Conservation (phyloP, 2,888 invertebrate species). For the Drosophila rellima region DNA sequence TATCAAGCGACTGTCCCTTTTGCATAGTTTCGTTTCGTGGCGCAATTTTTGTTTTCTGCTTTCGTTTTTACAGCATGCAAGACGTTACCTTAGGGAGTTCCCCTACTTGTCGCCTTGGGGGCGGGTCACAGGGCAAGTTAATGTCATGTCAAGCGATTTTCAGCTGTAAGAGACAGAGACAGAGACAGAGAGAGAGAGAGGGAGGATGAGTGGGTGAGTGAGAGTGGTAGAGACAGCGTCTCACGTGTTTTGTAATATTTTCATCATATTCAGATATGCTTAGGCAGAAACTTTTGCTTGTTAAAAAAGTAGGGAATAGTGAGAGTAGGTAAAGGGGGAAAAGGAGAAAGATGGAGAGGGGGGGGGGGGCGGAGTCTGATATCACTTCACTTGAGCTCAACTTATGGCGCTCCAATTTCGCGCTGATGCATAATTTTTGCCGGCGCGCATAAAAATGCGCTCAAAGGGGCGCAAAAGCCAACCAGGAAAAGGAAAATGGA, state of each 20-base stretch:
- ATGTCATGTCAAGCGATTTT: slow-evolving; percentile 65
- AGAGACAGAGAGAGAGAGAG: neutral
- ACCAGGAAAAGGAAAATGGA: slow-evolving; percentile 50
- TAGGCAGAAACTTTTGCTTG: slow-evolving; percentile 16
- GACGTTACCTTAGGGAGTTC: slow-evolving; percentile 66
- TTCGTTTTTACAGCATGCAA: slow-evolving; percentile 49
- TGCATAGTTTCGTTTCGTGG: slow-evolving; percentile 70
- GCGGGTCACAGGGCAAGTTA: slow-evolving; percentile 60
- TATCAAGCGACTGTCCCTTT: slow-evolving; percentile 73
- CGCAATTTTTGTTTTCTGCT: slow-evolving; percentile 60
- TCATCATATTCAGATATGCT: slow-evolving; percentile 51
- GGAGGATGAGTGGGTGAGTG: neutral
- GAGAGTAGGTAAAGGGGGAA: neutral
- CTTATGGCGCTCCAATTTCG: slow-evolving; percentile 80
- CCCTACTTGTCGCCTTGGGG: neutral
- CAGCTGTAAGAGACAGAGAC: neutral
- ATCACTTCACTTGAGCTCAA: slow-evolving; percentile 66
- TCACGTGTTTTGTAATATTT: slow-evolving; percentile 64
- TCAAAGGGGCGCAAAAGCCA: slow-evolving; percentile 69
- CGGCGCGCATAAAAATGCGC: slow-evolving; percentile 76
- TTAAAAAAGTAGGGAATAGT: neutral
- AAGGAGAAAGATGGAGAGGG: neutral
- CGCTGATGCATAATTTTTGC: slow-evolving; percentile 78
- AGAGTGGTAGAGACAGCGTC: slow-evolving; percentile 8
- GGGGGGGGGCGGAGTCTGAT: slow-evolving; percentile 23